phyloP scores from a whole-genome alignment of 2,797 vertebrate genomes.

The Glyptemys insculpta region DNA sequence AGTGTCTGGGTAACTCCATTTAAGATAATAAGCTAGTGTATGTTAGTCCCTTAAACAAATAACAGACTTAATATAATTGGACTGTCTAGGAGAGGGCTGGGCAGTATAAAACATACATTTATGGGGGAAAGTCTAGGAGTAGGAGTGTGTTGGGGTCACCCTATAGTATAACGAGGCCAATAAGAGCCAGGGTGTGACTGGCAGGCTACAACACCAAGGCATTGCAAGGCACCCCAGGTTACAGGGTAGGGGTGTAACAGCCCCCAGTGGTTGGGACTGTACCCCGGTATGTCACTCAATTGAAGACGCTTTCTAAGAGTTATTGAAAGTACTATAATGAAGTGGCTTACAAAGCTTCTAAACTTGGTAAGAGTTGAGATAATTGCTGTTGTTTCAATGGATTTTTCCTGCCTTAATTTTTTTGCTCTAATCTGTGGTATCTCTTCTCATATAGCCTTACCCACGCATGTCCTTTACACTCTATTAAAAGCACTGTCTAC shows the following conservation, averaged over 20 bases:
- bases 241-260: background rate
- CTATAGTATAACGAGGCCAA: background rate
- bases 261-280: background rate
- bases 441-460: background rate
- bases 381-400: background rate
- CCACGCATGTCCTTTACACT: background rate
- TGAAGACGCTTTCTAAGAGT: background rate
- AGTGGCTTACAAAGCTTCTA: constrained; percentile 8
- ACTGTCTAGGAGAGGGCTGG: background rate
- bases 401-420: constrained; percentile 6
- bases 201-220: background rate
- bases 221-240: background rate
- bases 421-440: background rate
- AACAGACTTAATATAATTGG: background rate
- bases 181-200: background rate
- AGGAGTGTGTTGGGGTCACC: background rate
- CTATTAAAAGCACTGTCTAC: background rate
- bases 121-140: background rate
- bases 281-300: background rate
- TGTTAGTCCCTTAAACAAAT: background rate
- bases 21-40: background rate
- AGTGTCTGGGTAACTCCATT: background rate
- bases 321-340: background rate
- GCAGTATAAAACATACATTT: background rate
- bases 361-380: constrained; percentile 28